Base-by-base conservation (phyloP, 2,888 invertebrate genomes). In the Hydraecia micacea region DNA sequence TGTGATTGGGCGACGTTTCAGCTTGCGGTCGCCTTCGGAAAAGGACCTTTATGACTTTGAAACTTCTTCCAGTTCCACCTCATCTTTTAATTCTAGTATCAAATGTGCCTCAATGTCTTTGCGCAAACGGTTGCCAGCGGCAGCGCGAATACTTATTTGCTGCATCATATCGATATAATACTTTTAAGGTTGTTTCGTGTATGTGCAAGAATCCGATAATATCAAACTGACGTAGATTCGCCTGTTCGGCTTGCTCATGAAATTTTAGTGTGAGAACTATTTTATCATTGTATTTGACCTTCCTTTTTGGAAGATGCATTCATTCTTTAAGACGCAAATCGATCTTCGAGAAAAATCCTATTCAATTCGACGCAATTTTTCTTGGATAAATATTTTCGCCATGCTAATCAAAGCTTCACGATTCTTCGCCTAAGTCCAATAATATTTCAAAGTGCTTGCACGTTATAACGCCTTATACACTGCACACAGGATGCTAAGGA, bases 361-460 rank as follows among this genome's bases (percentile, higher is more conserved):
- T 63, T 71, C 25, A 25, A 55, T 46, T 49, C 5, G 25, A 58
- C 42, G 32, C 42, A 63, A 71, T 46, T 49, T 80, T 75, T 55
- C n/a, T 81, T 63, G 52, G 28, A 66, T 28, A 60, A 32, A 46
- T 55, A 67, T 58, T 46, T 58, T 66, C 66, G 49, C 9, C 15
- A n/a, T 62, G 42, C 62, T 80, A 84, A 83, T 84, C 66, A 52
- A 63, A 39, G 21, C 58, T 36, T 32, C 85, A 83, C 82, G 82
- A 63, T 71, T 74, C 11, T 75, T 76, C 70, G 32, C 2, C 60
- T 13, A 69, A 72, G 60, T 69, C 63, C n/a, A 72, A 62, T 66
- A 83, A 70, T 71, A 8, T 36, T 2, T 80, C n/a, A 63, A 85
- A 60, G 66, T 67, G 25, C 49, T 67, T 55, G 73, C 81, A 76